Base-by-base conservation (phyloP, 2,888 invertebrate species). In the Tenthredo scrophulariae region DNA sequence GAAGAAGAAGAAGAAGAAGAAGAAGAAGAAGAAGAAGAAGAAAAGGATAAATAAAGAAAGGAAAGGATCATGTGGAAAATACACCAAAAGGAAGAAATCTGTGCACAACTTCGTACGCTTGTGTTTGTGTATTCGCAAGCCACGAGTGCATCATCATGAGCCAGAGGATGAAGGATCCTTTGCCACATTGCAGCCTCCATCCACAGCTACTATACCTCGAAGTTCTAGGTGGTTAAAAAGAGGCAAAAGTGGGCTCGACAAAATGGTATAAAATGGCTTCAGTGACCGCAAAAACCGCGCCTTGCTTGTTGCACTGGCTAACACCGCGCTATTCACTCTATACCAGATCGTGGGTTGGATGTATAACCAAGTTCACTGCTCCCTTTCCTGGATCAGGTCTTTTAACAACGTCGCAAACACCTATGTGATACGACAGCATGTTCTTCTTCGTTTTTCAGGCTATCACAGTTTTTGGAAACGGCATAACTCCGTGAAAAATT, bases 211-310 rank as follows among this genome's bases (percentile, higher is more conserved):
- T 43, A 43, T 43, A 43, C 43, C 43, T 13, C 13, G 43, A 43
- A 50, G 50, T 50, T 50, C 50, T 50, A 18, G 65, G 15, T 67
- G 26, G 62, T 75, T 90, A 90, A 90, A 89, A 90, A 87, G 88
- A 89, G 9, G 22, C 13, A 80, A 26, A 37, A 22, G 22, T 43
- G 22, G 72, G 22, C 40, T 87, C 84, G 77, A 85, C 83, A 83
- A 84, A 90, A 90, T 88, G 88, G 91, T 91, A 89, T 90, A 91
- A 92, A 91, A 91, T 91, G n/a, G 58, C 91, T 87, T 86, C 88
- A 86, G 86, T 86, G 87, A 89, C 91, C 91, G 88, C 91, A 91
- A 90, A 90, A 90, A 91, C 91, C 91, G 86, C 91, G 80, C 84
- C 86, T 84, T 26, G 33, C 67, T 67, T 54, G 54, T 54, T 54